phyloP scores from a whole-genome alignment of 2,888 invertebrate species.

The Pediacus dermestoides region DNA sequence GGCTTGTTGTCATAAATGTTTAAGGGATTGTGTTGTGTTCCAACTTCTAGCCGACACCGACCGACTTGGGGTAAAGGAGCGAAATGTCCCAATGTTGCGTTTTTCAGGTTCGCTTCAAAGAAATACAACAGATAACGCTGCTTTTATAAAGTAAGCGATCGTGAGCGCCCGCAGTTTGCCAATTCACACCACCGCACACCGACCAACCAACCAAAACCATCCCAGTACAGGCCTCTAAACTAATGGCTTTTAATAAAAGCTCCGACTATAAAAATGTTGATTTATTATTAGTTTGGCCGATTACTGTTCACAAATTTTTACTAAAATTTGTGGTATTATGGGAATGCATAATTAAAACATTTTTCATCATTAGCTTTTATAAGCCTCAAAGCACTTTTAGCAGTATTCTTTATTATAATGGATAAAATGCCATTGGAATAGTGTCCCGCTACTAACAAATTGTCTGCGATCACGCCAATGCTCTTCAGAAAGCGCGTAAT shows the following conservation, averaged over 20 bases:
- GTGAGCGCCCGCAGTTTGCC: slow-evolving; percentile 30
- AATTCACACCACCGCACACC: slow-evolving; percentile 39
- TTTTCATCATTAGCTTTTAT: slow-evolving; percentile 43
- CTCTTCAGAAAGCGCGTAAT: slow-evolving; percentile 27
- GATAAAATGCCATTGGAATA: slow-evolving; percentile 25
- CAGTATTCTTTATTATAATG: slow-evolving; percentile 14
- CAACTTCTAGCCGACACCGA: slow-evolving; percentile 25
- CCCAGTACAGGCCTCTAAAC: slow-evolving; percentile 38
- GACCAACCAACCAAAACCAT: slow-evolving; percentile 19
- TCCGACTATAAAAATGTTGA: slow-evolving; percentile 51
- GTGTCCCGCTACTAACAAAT: slow-evolving; percentile 29
- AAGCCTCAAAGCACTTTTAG: slow-evolving; percentile 15
- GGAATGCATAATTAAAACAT: slow-evolving; percentile 49
- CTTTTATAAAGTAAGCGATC: slow-evolving; percentile 40
- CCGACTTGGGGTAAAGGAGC: not conserved
- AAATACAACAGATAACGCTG: slow-evolving; percentile 37
- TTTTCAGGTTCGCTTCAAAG: slow-evolving; percentile 19
- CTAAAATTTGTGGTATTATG: slow-evolving; percentile 41
- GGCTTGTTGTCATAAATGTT: slow-evolving; percentile 30
- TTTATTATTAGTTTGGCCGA: slow-evolving; percentile 50
- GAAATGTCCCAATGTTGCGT: slow-evolving; percentile 5
- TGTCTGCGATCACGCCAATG: slow-evolving; percentile 28
- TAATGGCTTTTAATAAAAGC: slow-evolving; percentile 53
- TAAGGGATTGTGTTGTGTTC: slow-evolving; percentile 32
- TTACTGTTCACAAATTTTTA: slow-evolving; percentile 49